Evolutionary conservation across 2,797 vertebrate species (phyloP), one percentile per base, ranked within the genome.

Genomic region (Chelidonichthys spinosus): DNA sequence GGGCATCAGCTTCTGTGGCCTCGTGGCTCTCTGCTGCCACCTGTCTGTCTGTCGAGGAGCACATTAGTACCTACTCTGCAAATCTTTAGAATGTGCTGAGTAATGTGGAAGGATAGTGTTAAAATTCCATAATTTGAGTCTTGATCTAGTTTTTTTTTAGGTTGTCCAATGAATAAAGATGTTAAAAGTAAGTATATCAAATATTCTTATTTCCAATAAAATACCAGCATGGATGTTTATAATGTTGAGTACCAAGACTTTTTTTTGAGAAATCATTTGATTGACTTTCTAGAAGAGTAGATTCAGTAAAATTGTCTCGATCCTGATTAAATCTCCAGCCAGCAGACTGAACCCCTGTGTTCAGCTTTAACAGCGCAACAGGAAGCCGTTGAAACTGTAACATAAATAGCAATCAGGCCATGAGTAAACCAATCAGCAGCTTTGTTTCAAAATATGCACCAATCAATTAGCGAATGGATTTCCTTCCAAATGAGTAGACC

Each of bases 1-100:
- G 66, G 72, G 85, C 84, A 76, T 69, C 54, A 54, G 69, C 56
- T 33, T 60, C 56, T 46, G 63, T 1, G 43, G 73, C 69, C 82
- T 87, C 82, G 76, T 89, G 91, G 96, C 95, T 89, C 95, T 96
- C 93, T 98, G 96, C 97, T 98, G 97, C 98, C 98, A 98, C 95
- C 98, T 99, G 96, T 96, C 96, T 98, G 95, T 93, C 81, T 87
- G 87, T 56, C 4, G 52, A 47, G 55, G 71, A 72, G 55, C 39
- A 60, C 46, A 47, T 40, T 33, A 49, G 55, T 68, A 56, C 37
- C 33, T 69, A 18, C 14, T 49, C 4, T 7, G 44, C 32, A 13
- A 59, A 70, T 7, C 35, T 64, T 68, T 65, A 83, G 60, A 88
- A 87, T 78, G 58, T 89, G 88, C 90, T 91, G 89, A 91, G 73